A percentile compares a stretch with the other conserved stretches of the same genome.
These are phyloP conservation scores for Nematostella vectensis DNA, from an alignment of 92 coral and sea anemone genomes.

Conservation along the genomic window DNA sequence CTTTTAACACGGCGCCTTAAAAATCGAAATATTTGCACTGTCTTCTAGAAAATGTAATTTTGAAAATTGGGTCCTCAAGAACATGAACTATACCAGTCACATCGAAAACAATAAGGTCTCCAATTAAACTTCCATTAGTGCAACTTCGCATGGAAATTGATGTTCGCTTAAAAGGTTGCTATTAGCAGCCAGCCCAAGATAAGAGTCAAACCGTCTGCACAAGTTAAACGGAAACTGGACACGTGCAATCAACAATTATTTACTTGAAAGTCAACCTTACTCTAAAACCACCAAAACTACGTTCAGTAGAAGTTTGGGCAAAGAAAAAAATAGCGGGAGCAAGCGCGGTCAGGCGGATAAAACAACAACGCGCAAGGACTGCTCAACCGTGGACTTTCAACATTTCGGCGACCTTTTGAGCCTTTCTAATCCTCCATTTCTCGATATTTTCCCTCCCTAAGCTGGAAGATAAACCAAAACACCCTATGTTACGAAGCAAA, in stretches of 20 bases:
- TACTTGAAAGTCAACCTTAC: slow-evolving; percentile 18
- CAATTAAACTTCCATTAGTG: slow-evolving; percentile 99
- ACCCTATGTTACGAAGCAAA: slow-evolving; percentile 7
- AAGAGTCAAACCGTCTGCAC: slow-evolving; percentile 43
- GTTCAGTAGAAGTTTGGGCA: no score
- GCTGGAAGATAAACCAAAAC: slow-evolving; percentile 26
- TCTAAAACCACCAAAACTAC: no score
- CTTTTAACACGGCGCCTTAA: no score
- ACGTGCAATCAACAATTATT: slow-evolving; percentile 34
- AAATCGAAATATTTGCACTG: no score
- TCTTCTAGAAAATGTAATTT: no score
- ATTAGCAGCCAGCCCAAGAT: slow-evolving; percentile 83
- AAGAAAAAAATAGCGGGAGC: no score
- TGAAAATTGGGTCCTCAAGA: no score
- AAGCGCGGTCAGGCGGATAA: no score
- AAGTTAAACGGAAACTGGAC: slow-evolving; percentile 26
- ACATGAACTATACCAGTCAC: no score
- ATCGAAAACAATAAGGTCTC: slow-evolving; percentile 76
- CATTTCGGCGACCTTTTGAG: slow-evolving; percentile 28
- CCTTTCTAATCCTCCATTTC: slow-evolving; percentile 25
- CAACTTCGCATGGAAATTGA: slow-evolving; percentile 80
- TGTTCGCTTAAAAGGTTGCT: slow-evolving; percentile 93
- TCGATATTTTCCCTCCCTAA: slow-evolving; percentile 28
- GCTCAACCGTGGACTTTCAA: slow-evolving; percentile 26
- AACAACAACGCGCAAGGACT: no score